Evolutionary conservation across 2,113 vertebrate species (phyloP).

Genomic region (Symphodus melops): DNA sequence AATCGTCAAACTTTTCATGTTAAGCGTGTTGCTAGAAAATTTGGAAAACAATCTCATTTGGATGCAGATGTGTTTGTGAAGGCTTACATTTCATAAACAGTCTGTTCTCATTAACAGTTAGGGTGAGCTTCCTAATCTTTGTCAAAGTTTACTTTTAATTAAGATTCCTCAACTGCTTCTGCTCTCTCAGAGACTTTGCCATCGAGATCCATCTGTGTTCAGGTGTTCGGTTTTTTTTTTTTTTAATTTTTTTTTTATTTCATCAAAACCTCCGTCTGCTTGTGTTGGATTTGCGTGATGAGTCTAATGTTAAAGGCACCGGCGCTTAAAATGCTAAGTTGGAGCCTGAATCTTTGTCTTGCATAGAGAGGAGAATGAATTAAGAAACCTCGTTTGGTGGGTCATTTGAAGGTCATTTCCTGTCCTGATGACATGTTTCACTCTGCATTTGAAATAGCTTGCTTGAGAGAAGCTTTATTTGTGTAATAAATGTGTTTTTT

Average conservation of each 20-base stretch:
- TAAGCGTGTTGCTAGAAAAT: slow-evolving; percentile 39
- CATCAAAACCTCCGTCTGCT: slow-evolving; percentile 62
- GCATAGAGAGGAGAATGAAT: not conserved
- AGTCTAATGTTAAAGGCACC: not conserved
- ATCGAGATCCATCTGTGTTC: slow-evolving; percentile 68
- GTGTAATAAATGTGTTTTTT: not conserved
- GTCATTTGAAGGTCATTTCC: slow-evolving; percentile 34
- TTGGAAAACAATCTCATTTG: slow-evolving; percentile 54
- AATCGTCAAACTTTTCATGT: slow-evolving; percentile 26
- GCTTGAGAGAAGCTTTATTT: not conserved
- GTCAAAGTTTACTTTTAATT: slow-evolving; percentile 82
- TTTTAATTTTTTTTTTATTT: slow-evolving; percentile 59
- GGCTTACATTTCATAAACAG: slow-evolving; percentile 69
- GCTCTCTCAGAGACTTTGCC: slow-evolving; percentile 55
- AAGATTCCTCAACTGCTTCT: slow-evolving; percentile 67
- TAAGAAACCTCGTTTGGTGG: slow-evolving; percentile 15
- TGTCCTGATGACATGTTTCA: slow-evolving; percentile 41
- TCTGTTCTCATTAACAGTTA: slow-evolving; percentile 68
- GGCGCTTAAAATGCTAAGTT: not conserved
- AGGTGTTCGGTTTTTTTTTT: slow-evolving; percentile 56
- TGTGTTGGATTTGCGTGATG: slow-evolving; percentile 18
- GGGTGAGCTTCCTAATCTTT: slow-evolving; percentile 65
- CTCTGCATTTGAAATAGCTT: not conserved
- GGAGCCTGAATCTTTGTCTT: not conserved
- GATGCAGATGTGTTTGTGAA: slow-evolving; percentile 65